Evolutionary conservation across 2,888 invertebrate genomes (phyloP), one percentile per base, ranked within the genome.

Genomic region (Tortricodes alternella): DNA sequence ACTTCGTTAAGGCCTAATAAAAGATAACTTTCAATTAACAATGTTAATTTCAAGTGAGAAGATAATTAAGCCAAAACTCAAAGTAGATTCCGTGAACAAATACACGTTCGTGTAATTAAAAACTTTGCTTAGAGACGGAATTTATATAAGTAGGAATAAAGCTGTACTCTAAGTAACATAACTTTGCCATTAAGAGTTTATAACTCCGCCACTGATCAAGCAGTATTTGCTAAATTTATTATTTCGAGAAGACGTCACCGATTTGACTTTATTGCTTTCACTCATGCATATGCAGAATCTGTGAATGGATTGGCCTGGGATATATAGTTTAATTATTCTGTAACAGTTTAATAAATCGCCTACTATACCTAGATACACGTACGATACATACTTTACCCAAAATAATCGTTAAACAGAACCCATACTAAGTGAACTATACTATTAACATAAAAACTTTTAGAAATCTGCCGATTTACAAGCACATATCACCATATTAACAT

Each of bases 111-210:
- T 34, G 34, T 48, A 55, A 55, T 55, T 55, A 55, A 46, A 48
- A 44, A 55, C 53, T 55, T 55, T 35, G 41, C 48, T 11, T 23
- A 43, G 29, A 39, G 41, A 34, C 41, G 23, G 19, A 55, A 55
- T 48, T 55, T 55, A 41, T 48, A 27, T 55, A 48, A 55, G 53
- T 48, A 48, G 35, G 53, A 37, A 53, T 38, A 35, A 55, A 41
- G 48, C 34, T 19, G 24, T 27, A 34, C 39, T 15, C 19, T 43
- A 19, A 49, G 49, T 56, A 49, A 49, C 37, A 43, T 46, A 49
- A 56, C 48, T 56, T 56, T 16, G 11, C 49, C 48, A 56, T 56
- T 56, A 56, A 49, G 43, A 44, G 43, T 49, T 56, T 56, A 56
- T 43, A 49, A 56, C 43, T 48, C 35, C 21, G 29, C 39, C 34